A percentile compares a stretch with the other conserved stretches of the same genome.
Evolutionary conservation across 2,888 invertebrate genomes (phyloP).

Genomic region (Drosophila helvetica): DNA sequence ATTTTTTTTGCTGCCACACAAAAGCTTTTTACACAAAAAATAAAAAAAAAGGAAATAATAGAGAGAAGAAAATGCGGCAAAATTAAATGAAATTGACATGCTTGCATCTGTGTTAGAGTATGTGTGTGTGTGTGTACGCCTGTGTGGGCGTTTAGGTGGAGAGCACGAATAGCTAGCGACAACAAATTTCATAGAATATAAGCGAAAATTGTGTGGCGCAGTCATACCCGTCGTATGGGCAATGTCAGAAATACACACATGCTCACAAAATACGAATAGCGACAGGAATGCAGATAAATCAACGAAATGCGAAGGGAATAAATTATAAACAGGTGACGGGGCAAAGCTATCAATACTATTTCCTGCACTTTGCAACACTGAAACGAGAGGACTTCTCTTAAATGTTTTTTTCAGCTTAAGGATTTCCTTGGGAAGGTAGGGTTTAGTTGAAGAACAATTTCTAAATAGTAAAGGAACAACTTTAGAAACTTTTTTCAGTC

Average conservation of each 20-base stretch:
- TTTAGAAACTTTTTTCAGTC: not conserved
- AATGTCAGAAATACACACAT: constrained; percentile 36
- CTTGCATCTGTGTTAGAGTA: constrained; percentile 15
- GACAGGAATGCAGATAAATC: not conserved
- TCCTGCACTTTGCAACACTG: not conserved
- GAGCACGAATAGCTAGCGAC: constrained; percentile 27
- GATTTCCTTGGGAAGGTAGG: no score
- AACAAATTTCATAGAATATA: constrained; percentile 26
- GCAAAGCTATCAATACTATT: not conserved
- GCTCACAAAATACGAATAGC: constrained; percentile 3
- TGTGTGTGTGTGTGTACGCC: not conserved
- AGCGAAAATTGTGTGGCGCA: constrained; percentile 26
- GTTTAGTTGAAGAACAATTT: no score
- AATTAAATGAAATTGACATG: constrained; percentile 72
- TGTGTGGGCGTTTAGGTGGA: constrained; percentile 20
- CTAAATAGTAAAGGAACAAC: not conserved
- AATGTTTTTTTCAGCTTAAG: no score
- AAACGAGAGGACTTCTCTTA: no score
- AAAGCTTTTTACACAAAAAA: constrained; percentile 42
- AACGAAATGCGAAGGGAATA: constrained; percentile 11
- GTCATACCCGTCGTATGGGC: constrained; percentile 27
- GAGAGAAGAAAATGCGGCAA: constrained; percentile 49
- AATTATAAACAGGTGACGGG: not conserved
- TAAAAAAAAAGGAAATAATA: constrained; percentile 27
- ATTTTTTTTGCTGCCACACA: constrained; percentile 46